Conservation (phyloP, 2,113 vertebrate genomes). For the Oreocharis arfaki region DNA sequence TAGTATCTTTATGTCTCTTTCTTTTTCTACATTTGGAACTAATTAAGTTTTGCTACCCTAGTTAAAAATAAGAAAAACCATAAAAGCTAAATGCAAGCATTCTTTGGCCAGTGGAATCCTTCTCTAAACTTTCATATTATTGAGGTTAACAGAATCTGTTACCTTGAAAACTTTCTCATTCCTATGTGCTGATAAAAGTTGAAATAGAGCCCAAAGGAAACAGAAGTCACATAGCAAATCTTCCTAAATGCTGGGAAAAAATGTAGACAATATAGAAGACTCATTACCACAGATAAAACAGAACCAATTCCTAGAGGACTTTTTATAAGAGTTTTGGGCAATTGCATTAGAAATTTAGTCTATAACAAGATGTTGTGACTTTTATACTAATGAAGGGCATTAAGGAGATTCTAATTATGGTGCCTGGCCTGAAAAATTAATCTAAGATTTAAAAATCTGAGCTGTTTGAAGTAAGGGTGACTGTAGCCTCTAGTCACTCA, state of each 20-base stretch:
- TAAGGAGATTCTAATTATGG: slow-evolving; percentile 26
- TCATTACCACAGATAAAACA: slow-evolving; percentile 20
- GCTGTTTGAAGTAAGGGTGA: background rate
- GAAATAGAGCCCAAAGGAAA: background rate
- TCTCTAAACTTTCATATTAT: background rate
- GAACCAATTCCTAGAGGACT: background rate
- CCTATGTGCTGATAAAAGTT: background rate
- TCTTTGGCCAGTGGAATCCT: background rate
- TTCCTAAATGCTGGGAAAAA: background rate
- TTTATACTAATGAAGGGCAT: slow-evolving; percentile 13
- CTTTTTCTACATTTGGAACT: background rate
- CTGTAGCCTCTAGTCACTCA: background rate
- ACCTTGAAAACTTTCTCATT: background rate
- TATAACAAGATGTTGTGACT: slow-evolving; percentile 11
- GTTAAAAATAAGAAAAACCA: background rate
- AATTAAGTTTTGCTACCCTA: background rate
- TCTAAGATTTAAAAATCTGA: slow-evolving; percentile 13
- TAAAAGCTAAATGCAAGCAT: background rate
- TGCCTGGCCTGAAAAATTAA: slow-evolving; percentile 6
- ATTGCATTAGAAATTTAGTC: background rate
- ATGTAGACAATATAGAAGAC: background rate
- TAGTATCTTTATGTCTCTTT: background rate
- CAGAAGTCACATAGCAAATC: background rate
- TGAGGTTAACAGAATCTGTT: background rate
- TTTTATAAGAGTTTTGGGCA: background rate